Evolutionary conservation across 2,888 invertebrate species (phyloP).

Genomic region (Teinopalpus imperialis): DNA sequence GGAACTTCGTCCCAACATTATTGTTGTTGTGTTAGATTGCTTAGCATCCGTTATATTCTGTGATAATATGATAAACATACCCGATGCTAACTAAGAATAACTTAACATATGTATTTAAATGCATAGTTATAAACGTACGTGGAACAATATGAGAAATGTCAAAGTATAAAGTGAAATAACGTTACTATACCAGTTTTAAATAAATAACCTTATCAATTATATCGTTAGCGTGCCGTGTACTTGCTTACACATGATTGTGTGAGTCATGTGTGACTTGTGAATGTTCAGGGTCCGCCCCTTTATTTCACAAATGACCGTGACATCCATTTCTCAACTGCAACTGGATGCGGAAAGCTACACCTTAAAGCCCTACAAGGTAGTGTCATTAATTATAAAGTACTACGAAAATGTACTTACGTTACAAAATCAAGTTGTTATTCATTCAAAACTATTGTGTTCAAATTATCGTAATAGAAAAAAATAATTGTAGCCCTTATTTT

Average conservation of each 20-base stretch:
- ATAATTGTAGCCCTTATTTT: too few relatives aligned
- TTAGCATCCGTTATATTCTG: slow-evolving; percentile 38
- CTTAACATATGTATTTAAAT: background rate
- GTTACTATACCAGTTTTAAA: background rate
- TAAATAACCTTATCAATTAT: background rate
- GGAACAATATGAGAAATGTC: too few relatives aligned
- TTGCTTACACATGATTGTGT: background rate
- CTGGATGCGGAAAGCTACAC: slow-evolving; percentile 6
- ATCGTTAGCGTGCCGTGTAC: background rate
- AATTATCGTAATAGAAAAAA: too few relatives aligned
- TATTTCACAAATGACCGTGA: slow-evolving; percentile 22
- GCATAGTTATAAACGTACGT: too few relatives aligned
- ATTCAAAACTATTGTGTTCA: too few relatives aligned
- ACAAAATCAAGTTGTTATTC: too few relatives aligned
- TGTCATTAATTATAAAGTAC: background rate
- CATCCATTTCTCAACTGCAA: slow-evolving; percentile 14
- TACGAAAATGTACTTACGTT: background rate
- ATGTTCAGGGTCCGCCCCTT: slow-evolving; percentile 21
- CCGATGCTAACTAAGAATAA: background rate
- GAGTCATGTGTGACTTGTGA: slow-evolving; percentile 17
- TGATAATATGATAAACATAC: slow-evolving; percentile 16
- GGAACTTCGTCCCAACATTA: too few relatives aligned
- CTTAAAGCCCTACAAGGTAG: slow-evolving; percentile 8
- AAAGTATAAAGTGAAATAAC: too few relatives aligned
- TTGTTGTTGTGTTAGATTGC: slow-evolving; percentile 51